Evolutionary conservation across 92 coral and sea anemone species (phyloP), one percentile per base, ranked within the genome.

Genomic region (Porites cylindrica): DNA sequence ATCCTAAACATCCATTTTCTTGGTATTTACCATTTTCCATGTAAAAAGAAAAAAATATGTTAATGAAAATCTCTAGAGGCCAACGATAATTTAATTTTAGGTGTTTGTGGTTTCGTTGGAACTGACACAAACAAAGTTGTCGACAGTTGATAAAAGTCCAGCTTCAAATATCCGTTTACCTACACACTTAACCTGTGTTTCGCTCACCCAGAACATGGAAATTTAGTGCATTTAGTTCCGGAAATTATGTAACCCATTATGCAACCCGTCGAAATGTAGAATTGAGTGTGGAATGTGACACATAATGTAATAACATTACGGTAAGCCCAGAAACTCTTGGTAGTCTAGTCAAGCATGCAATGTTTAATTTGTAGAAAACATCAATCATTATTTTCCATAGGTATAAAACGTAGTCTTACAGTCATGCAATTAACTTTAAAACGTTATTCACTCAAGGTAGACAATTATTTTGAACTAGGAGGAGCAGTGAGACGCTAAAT

Each of bases 21-120:
- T 62, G 7, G 8, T 4, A 8, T 51, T 75, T 6, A 75, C 19
- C 5, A 6, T 29, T 60, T 82, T 47, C 26, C 70, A 67, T 80
- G 19, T 60, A 66, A 66, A 52, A 2, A 19, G n/a, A 29, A 14
- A 14, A 20, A 21, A 51, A 10, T 20, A 78, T 11, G 21, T 62
- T 61, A 16, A 19, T 20, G 9, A 65, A 80, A 24, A 23, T 82
- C 86, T 82, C 86, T 7, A 18, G 86, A 70, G 78, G 86, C 69
- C 54, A 56, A 23, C 59, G 18, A 5, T 13, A n/a, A 68, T 68
- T 81, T 68, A 52, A 68, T 70, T 68, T 52, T 10, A 20, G 54
- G 43, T 56, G 53, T 59, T 70, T 29, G 24, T 70, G 59, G 32
- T 70, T 70, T 65, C 51, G 43, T 24, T 43, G 16, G 21, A n/a